Percentiles rank a stretch among this genome's conserved stretches.
Conservation (phyloP, 2,113 vertebrate species). For the Myrmecobius fasciatus region DNA sequence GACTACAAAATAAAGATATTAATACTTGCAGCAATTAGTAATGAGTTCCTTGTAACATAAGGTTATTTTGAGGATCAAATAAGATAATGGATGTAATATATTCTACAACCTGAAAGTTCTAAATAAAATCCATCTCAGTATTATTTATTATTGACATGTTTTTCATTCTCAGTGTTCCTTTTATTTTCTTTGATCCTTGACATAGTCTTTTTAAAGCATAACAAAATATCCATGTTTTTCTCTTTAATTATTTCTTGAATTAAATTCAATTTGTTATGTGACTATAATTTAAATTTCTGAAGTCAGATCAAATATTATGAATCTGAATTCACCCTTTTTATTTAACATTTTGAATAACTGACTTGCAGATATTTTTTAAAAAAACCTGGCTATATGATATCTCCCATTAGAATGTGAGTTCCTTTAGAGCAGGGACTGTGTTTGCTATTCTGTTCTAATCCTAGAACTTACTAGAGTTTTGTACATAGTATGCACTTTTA, state of each 20-base stretch:
- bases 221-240: background rate
- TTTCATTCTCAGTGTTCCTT: background rate
- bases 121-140: background rate
- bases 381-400: background rate
- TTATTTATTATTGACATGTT: background rate
- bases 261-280: background rate
- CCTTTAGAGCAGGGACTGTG: background rate
- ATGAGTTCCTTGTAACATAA: no score
- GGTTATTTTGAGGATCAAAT: no score
- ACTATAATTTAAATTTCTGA: background rate
- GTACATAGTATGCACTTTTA: background rate
- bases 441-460: background rate
- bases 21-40: background rate
- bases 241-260: background rate
- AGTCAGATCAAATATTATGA: background rate
- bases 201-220: background rate
- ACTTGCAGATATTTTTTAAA: background rate
- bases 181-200: background rate
- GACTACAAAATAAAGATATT: background rate
- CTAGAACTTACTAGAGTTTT: background rate
- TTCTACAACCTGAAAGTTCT: no score
- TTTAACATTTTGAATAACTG: background rate
- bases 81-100: no score
- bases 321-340: background rate
- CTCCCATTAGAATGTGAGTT: background rate